A percentile compares a stretch with the other conserved stretches of the same genome.
Evolutionary conservation across 1,140 invertebrate species (phyloP).

Genomic region (Sycophaga agraensis): DNA sequence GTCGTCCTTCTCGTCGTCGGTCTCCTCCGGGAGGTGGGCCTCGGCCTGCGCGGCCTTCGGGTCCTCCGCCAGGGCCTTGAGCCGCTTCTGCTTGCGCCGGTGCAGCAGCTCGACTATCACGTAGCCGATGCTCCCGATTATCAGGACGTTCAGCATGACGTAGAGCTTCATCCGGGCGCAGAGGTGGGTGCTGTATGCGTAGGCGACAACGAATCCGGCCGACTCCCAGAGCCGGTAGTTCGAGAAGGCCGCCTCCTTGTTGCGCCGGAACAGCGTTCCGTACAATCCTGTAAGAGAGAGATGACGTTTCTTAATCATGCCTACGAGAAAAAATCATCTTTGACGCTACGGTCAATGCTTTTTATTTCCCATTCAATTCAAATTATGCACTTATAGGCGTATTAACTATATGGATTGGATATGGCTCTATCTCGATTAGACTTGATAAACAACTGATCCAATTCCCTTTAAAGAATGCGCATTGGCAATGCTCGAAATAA

Average conservation of each 20-base stretch:
- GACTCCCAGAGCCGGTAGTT: slow-evolving; percentile 95
- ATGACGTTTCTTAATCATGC: too few relatives aligned
- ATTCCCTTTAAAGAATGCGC: too few relatives aligned
- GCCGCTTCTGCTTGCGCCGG: slow-evolving; percentile 72
- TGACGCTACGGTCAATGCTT: too few relatives aligned
- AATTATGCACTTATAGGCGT: too few relatives aligned
- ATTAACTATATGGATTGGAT: too few relatives aligned
- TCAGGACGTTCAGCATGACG: slow-evolving; percentile 78
- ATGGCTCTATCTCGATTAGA: too few relatives aligned
- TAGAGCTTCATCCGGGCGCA: slow-evolving; percentile 90
- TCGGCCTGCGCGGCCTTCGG: slow-evolving; percentile 65
- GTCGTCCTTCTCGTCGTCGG: slow-evolving; percentile 80
- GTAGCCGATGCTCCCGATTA: slow-evolving; percentile 80
- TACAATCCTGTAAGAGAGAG: slow-evolving; percentile 72
- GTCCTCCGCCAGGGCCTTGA: slow-evolving; percentile 65
- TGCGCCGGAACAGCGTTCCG: slow-evolving; percentile 86
- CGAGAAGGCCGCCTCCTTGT: slow-evolving; percentile 94
- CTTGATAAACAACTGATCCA: too few relatives aligned
- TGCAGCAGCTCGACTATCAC: slow-evolving; percentile 79
- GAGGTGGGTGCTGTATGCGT: slow-evolving; percentile 82
- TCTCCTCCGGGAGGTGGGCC: slow-evolving; percentile 66
- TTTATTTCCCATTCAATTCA: too few relatives aligned
- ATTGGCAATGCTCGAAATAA: too few relatives aligned
- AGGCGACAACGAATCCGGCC: slow-evolving; percentile 88
- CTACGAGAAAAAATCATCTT: too few relatives aligned